phyloP scores from a whole-genome alignment of 2,113 vertebrate genomes.

The Astatotilapia flaviijosephi region DNA sequence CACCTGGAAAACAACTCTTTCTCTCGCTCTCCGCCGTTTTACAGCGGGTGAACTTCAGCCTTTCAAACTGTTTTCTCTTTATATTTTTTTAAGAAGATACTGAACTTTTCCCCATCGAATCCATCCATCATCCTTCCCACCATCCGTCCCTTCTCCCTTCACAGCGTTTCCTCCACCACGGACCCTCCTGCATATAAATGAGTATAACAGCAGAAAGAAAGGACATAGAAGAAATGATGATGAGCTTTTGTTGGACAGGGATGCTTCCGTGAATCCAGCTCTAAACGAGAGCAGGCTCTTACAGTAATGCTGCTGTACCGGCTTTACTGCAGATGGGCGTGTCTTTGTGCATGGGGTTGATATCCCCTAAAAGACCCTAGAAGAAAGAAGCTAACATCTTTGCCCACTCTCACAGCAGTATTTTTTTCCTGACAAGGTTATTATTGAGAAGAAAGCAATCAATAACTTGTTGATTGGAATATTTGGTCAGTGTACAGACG shows the following conservation, averaged over 20 bases:
- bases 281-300: not conserved
- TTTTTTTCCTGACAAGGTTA: not conserved
- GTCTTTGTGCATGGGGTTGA: not conserved
- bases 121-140: not conserved
- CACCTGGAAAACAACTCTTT: slow-evolving; percentile 25
- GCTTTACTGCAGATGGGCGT: not conserved
- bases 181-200: not conserved
- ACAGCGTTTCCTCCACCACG: not conserved
- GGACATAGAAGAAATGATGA: not conserved
- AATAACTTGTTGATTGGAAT: not conserved
- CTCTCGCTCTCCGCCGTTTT: not conserved
- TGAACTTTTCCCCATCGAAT: not conserved
- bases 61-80: slow-evolving; percentile 1
- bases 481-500: not conserved
- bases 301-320: slow-evolving; percentile 12
- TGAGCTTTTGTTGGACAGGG: not conserved
- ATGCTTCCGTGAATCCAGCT: not conserved
- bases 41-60: not conserved
- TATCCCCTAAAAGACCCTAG: not conserved
- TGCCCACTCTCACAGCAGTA: not conserved
- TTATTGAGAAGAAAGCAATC: not conserved
- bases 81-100: not conserved
- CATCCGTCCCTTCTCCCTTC: not conserved
- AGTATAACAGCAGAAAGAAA: not conserved
- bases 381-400: not conserved